phyloP scores from a whole-genome alignment of 1,140 invertebrate genomes.

The Tribolium castaneum region DNA sequence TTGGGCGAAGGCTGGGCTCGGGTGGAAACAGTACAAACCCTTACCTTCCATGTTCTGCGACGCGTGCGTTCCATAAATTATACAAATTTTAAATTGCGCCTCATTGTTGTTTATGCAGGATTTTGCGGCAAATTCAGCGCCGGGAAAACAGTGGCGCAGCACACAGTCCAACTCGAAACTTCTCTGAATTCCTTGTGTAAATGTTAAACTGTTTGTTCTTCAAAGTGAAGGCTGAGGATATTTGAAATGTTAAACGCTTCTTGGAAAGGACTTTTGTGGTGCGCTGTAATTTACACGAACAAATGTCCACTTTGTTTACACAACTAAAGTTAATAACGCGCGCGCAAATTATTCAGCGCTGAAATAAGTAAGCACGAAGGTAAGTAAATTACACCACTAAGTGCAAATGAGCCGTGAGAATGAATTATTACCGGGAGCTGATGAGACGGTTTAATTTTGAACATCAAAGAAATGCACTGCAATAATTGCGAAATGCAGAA shows the following conservation, averaged over 20 bases:
- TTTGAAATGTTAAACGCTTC: slow-evolving; percentile 33
- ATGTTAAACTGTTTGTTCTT: slow-evolving; percentile 29
- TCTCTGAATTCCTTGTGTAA: slow-evolving; percentile 35
- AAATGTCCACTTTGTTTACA: background rate
- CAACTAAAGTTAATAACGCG: background rate
- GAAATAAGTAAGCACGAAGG: background rate
- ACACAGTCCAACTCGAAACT: background rate
- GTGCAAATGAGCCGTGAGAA: background rate
- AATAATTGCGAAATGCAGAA: background rate
- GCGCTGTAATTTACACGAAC: slow-evolving; percentile 12
- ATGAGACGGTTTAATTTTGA: background rate
- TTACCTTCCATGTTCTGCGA: background rate
- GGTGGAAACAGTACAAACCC: slow-evolving; percentile 17
- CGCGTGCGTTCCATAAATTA: slow-evolving; percentile 31
- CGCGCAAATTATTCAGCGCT: background rate
- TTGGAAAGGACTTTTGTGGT: slow-evolving; percentile 19
- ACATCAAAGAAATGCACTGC: background rate
- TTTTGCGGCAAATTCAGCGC: slow-evolving; percentile 12
- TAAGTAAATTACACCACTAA: background rate
- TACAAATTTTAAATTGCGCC: slow-evolving; percentile 14
- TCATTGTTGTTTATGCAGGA: slow-evolving; percentile 34
- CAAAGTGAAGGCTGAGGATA: slow-evolving; percentile 28
- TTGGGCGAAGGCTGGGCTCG: background rate
- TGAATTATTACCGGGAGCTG: background rate
- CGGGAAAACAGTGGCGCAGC: background rate